Conservation (phyloP, 1,140 invertebrate genomes). For the Calycopis cecrops region DNA sequence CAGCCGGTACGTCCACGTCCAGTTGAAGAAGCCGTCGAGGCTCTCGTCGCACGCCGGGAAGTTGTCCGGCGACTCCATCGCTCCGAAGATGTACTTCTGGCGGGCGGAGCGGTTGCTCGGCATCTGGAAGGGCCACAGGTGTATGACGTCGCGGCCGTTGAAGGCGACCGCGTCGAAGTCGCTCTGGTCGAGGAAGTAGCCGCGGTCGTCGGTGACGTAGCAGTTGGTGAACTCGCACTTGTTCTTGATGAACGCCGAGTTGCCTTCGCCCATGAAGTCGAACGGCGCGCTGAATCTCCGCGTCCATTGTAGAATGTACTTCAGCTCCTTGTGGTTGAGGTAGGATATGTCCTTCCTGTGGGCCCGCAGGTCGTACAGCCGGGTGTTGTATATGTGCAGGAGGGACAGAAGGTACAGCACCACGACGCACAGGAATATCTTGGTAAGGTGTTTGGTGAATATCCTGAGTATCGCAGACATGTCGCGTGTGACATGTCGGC, state of each 20-base stretch:
- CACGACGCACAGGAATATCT: not conserved
- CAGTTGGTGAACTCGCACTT: slow-evolving; percentile 43
- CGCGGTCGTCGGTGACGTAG: slow-evolving; percentile 36
- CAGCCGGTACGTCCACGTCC: slow-evolving; percentile 80
- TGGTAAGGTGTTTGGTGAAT: too few relatives aligned
- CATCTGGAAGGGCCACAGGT: slow-evolving; percentile 28
- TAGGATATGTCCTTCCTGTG: slow-evolving; percentile 20
- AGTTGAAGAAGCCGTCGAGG: slow-evolving; percentile 75
- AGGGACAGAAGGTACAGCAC: not conserved
- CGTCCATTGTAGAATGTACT: slow-evolving; percentile 45
- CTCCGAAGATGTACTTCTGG: slow-evolving; percentile 61
- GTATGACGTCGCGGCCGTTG: slow-evolving; percentile 37
- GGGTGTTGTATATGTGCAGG: slow-evolving; percentile 18
- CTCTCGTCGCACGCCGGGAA: slow-evolving; percentile 38
- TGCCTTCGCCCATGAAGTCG: slow-evolving; percentile 35
- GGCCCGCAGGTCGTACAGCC: slow-evolving; percentile 11
- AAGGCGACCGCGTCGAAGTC: slow-evolving; percentile 49
- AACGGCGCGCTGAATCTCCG: slow-evolving; percentile 35
- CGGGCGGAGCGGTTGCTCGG: slow-evolving; percentile 29
- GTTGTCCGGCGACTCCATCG: slow-evolving; percentile 51
- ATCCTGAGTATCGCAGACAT: too few relatives aligned
- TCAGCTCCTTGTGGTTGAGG: slow-evolving; percentile 23
- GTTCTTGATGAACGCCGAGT: slow-evolving; percentile 34
- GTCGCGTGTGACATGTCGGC: too few relatives aligned
- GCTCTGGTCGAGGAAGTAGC: slow-evolving; percentile 25